Percentiles rank a stretch among this genome's conserved stretches.
Evolutionary conservation across 2,797 vertebrate genomes (phyloP).

Genomic region (Glyptemys insculpta): DNA sequence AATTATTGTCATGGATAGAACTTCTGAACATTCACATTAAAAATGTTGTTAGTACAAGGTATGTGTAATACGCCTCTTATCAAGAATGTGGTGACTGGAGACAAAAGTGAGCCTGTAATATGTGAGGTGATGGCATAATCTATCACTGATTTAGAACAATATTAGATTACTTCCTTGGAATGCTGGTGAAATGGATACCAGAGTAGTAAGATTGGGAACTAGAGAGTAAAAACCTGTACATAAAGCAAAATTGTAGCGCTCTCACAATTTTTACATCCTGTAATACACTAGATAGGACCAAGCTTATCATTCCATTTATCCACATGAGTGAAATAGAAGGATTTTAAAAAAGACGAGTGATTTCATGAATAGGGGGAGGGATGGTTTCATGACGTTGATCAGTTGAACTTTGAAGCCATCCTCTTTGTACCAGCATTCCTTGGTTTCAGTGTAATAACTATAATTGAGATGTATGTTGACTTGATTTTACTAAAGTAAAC

Average conservation of each 20-base stretch:
- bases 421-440: neutral
- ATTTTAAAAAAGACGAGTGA: neutral
- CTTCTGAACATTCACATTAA: neutral
- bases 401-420: neutral
- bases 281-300: neutral
- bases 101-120: neutral
- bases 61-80: neutral
- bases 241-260: neutral
- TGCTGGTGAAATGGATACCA: accelerated
- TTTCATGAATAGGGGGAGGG: neutral
- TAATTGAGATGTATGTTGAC: conserved; percentile 1
- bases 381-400: neutral
- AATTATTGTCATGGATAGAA: neutral
- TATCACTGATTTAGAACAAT: accelerated
- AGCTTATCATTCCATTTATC: neutral
- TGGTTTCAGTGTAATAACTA: neutral
- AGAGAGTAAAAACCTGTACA: neutral
- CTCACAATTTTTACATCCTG: neutral
- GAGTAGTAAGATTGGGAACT: neutral
- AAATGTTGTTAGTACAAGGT: neutral
- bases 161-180: too few species aligned
- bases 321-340: accelerated
- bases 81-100: neutral
- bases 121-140: neutral
- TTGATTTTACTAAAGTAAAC: neutral